Conservation (phyloP, 2,888 invertebrate species). For the Hyposoter didymator region DNA sequence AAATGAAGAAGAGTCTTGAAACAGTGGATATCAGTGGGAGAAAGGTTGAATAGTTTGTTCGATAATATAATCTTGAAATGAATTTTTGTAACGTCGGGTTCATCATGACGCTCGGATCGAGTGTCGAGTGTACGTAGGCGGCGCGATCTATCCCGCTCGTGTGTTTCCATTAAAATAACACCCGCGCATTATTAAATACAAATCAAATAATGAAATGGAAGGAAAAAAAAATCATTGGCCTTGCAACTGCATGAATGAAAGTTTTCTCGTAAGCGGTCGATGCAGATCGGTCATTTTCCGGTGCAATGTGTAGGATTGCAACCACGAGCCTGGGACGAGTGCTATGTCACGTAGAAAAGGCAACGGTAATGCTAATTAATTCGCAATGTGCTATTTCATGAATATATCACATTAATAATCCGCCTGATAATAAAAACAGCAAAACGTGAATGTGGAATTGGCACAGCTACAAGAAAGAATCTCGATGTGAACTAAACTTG, state of each 20-base stretch:
- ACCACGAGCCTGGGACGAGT: constrained; percentile 2
- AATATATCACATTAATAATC: constrained; percentile 10
- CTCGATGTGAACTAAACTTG: background rate
- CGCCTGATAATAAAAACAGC: background rate
- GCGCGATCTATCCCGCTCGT: constrained; percentile 31
- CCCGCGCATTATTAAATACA: constrained; percentile 48
- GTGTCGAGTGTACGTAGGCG: background rate
- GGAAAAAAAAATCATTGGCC: constrained; percentile 28
- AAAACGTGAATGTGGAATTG: background rate
- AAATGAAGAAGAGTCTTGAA: background rate
- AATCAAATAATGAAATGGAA: constrained; percentile 50
- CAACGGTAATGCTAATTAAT: constrained; percentile 50
- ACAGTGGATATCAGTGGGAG: constrained; percentile 47
- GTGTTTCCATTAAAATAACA: constrained; percentile 42
- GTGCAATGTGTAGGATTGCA: constrained; percentile 1
- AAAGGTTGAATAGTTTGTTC: constrained; percentile 40
- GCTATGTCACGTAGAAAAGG: constrained; percentile 23
- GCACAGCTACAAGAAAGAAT: background rate
- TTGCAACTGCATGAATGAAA: constrained; percentile 54
- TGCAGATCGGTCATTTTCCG: constrained; percentile 24
- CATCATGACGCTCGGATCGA: constrained; percentile 50
- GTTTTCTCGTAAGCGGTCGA: constrained; percentile 17
- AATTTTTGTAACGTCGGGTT: constrained; percentile 20
- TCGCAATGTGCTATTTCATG: constrained; percentile 36
- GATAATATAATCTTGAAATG: constrained; percentile 36